A percentile compares a stretch with the other conserved stretches of the same genome.
These are phyloP conservation scores for Eulemur macaco DNA, from an alignment of 2,113 vertebrate genomes.

Conservation along the genomic window DNA sequence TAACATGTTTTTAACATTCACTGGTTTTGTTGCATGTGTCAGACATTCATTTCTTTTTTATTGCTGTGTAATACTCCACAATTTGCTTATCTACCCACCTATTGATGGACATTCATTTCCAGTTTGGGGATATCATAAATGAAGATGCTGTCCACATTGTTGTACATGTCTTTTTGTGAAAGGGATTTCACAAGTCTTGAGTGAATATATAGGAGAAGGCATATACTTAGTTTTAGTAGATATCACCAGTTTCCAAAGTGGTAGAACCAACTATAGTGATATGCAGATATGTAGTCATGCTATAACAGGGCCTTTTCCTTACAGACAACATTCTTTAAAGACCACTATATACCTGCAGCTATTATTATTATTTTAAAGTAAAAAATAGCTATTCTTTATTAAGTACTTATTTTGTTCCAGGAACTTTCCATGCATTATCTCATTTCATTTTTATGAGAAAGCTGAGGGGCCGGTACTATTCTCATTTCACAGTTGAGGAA, in stretches of 20 bases:
- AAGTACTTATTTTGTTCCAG: not conserved
- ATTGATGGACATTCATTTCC: not conserved
- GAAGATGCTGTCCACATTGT: slow-evolving; percentile 8
- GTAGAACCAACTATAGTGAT: not conserved
- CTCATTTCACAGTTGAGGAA: slow-evolving; percentile 13
- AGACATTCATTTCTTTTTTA: not conserved
- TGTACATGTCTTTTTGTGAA: slow-evolving; percentile 35
- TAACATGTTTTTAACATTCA: not conserved
- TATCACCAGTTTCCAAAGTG: not conserved
- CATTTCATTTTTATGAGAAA: slow-evolving; percentile 34
- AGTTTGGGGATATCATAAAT: not conserved
- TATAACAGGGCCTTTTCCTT: not conserved
- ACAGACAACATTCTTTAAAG: not conserved
- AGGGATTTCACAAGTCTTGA: slow-evolving; percentile 14
- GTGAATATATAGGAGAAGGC: not conserved
- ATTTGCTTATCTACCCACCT: not conserved
- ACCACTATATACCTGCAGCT: not conserved
- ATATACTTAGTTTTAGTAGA: not conserved
- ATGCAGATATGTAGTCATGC: not conserved
- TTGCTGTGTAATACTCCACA: not conserved
- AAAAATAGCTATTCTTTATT: not conserved
- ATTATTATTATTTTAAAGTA: not conserved
- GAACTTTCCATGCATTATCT: not conserved
- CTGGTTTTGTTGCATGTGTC: not conserved
- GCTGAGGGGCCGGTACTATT: not conserved